A percentile compares a stretch with the other conserved stretches of the same genome.
Conservation (phyloP, 2,113 vertebrate species). For the Scomber japonicus region DNA sequence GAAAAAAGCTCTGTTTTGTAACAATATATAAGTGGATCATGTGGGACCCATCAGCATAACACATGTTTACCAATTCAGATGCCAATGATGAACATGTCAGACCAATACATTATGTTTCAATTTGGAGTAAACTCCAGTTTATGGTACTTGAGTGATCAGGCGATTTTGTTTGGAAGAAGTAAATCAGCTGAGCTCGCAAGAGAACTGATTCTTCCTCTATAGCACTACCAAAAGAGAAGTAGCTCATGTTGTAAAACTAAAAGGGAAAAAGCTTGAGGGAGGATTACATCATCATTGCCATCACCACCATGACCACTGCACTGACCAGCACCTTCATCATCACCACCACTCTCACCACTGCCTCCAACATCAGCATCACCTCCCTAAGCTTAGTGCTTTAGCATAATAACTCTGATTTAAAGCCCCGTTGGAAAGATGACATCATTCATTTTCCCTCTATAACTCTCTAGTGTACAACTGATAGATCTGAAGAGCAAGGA, state of each 20-base stretch:
- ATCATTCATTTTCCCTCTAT: conserved; percentile 41
- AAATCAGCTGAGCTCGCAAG: conserved; percentile 19
- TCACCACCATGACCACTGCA: conserved; percentile 53
- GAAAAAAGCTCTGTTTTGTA: not conserved
- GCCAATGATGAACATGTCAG: not conserved
- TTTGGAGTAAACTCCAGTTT: conserved; percentile 29
- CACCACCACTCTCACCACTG: conserved; percentile 29
- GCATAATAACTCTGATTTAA: conserved; percentile 50
- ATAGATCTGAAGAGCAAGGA: conserved; percentile 46
- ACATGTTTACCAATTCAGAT: not conserved
- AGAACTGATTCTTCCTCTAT: not conserved
- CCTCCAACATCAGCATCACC: conserved; percentile 31
- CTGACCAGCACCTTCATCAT: conserved; percentile 44
- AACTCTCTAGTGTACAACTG: conserved; percentile 50
- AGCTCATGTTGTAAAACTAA: conserved; percentile 25
- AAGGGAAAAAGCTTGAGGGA: conserved; percentile 35
- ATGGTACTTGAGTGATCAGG: conserved; percentile 5
- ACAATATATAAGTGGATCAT: not conserved
- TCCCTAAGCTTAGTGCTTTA: conserved; percentile 31
- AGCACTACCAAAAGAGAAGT: not conserved
- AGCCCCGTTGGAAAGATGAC: conserved; percentile 62
- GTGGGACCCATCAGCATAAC: not conserved
- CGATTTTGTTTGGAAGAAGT: conserved; percentile 31
- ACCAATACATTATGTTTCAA: conserved; percentile 5
- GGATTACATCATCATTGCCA: conserved; percentile 48